phyloP scores from a whole-genome alignment of 2,113 vertebrate species.

The Carollia perspicillata region DNA sequence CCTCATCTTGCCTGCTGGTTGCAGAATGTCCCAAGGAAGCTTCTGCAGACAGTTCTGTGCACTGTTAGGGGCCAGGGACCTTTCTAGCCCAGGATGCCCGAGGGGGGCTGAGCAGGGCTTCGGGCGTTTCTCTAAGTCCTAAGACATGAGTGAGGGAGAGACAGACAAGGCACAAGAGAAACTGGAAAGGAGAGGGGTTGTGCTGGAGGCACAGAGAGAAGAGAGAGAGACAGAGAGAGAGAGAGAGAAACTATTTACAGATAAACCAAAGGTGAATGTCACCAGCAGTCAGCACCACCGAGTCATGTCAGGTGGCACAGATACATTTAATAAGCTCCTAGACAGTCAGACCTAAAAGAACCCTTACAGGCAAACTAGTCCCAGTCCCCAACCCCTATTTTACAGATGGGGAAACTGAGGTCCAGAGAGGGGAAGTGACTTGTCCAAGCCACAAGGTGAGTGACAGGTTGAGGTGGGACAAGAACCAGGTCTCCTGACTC shows the following conservation, averaged over 20 bases:
- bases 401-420: constrained; percentile 67
- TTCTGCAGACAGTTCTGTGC: background rate
- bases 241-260: background rate
- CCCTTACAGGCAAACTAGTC: background rate
- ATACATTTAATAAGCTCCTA: background rate
- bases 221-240: background rate
- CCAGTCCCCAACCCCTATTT: background rate
- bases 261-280: background rate
- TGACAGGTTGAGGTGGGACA: constrained; percentile 41
- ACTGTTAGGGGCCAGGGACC: background rate
- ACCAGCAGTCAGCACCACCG: background rate
- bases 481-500: constrained; percentile 74
- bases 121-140: background rate
- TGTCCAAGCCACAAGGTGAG: constrained; percentile 60
- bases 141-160: background rate
- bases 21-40: background rate
- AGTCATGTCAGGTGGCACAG: background rate
- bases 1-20: background rate
- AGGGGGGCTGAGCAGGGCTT: background rate
- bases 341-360: background rate
- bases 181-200: background rate
- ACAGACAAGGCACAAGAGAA: background rate
- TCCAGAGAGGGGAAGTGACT: constrained; percentile 67
- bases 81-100: background rate
- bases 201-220: background rate